phyloP scores from a whole-genome alignment of 2,888 invertebrate species.

The Apoderus coryli region DNA sequence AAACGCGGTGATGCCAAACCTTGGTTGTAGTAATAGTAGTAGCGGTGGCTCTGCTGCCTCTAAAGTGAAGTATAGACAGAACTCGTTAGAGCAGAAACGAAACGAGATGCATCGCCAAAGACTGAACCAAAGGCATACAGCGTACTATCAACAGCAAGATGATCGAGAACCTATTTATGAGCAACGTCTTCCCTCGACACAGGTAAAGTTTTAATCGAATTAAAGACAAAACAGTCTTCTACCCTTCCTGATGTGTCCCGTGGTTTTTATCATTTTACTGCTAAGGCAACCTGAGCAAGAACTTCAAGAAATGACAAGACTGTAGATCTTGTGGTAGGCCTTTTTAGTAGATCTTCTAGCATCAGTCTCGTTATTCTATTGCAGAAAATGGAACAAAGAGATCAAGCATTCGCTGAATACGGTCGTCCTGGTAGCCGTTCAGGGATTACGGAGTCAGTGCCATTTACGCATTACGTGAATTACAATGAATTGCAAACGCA shows the following conservation, averaged over 20 bases:
- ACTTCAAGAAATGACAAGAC: no score
- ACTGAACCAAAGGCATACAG: slow-evolving; percentile 41
- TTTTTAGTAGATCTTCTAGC: no score
- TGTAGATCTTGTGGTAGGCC: no score
- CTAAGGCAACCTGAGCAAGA: no score
- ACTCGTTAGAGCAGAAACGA: slow-evolving; percentile 23
- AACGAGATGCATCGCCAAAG: slow-evolving; percentile 36
- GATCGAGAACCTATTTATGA: slow-evolving; percentile 37
- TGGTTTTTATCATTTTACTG: no score
- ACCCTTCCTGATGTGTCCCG: no score
- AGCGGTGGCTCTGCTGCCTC: no score
- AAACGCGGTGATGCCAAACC: slow-evolving; percentile 26
- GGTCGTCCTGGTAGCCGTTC: slow-evolving; percentile 40
- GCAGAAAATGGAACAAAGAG: slow-evolving; percentile 16
- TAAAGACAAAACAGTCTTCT: no score
- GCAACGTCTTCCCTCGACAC: slow-evolving; percentile 25
- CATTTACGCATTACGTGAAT: slow-evolving; percentile 63
- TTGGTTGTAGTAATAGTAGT: no score
- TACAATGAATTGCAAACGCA: slow-evolving; percentile 76
- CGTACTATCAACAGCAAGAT: slow-evolving; percentile 42
- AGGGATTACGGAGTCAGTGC: slow-evolving; percentile 36
- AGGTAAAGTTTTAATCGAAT: no score
- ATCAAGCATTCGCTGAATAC: slow-evolving; percentile 30
- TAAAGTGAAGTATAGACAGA: slow-evolving; percentile 28
- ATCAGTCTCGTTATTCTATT: no score